phyloP scores from a whole-genome alignment of 2,113 vertebrate species.

The Gadus chalcogrammus region DNA sequence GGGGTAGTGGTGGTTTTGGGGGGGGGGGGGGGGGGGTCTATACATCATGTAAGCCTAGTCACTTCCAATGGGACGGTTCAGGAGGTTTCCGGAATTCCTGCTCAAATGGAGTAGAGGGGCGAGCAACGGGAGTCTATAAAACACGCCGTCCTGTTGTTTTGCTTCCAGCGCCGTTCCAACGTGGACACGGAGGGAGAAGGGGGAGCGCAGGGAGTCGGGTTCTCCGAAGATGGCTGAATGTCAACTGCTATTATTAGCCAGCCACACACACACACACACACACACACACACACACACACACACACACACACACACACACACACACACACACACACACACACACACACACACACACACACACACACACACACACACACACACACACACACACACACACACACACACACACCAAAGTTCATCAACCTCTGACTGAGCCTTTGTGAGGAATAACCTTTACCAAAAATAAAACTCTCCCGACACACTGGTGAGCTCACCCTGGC shows the following conservation, averaged over 20 bases:
- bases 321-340: too few relatives aligned
- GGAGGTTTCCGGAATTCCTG: not conserved
- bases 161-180: constrained; percentile 40
- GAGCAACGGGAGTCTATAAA: constrained; percentile 17
- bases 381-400: constrained; percentile 1
- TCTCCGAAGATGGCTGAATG: constrained; percentile 60
- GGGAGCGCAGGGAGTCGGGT: constrained; percentile 35
- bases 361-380: not conserved
- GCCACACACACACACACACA: too few relatives aligned
- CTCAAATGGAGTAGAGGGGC: constrained; percentile 1
- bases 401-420: not conserved
- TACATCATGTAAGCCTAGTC: constrained; percentile 2
- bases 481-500: constrained; percentile 15
- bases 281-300: not conserved
- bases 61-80: constrained; percentile 16
- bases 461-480: constrained; percentile 11
- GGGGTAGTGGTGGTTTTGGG: too few relatives aligned
- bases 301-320: too few relatives aligned
- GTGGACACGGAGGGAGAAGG: constrained; percentile 26
- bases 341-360: too few relatives aligned
- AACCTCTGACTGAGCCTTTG: not conserved
- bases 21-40: not conserved
- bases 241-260: constrained; percentile 55
- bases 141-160: not conserved
- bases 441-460: constrained; percentile 14